Base-by-base conservation (phyloP, 2,797 vertebrate species). In the Bradypodion pumilum region DNA sequence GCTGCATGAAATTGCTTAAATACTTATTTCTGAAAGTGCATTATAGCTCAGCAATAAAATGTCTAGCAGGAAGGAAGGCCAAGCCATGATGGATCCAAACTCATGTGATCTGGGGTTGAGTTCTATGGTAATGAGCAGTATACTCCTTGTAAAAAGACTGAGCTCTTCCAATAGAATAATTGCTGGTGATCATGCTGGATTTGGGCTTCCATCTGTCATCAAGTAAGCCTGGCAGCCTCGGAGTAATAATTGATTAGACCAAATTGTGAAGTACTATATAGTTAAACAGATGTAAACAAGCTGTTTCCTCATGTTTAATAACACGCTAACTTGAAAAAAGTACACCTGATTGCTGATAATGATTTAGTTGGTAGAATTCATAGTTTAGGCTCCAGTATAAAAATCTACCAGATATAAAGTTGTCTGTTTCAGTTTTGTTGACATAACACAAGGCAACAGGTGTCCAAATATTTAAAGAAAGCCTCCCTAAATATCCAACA, bases 201-300 rank as follows among this genome's bases (percentile, higher is more conserved):
- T 85, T 29, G 25, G 56, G 65, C 1, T 8, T 62, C 56, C 15
- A 32, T n/a, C 27, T 81, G 12, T 46, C 52, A 42, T 60, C 40
- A 75, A 70, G 79, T 25, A 62, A 27, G 65, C 32, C 72, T 76
- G 9, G 74, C n/a, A 62, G 52, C 35, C 32, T 69, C 5, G 46
- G 29, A 37, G 5, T 85, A 85, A 81, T 85, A 49, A 85, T 81
- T 77, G 32, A 73, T 60, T 85, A 66, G 63, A 32, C 35, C 40
- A 75, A 75, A 85, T 75, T 81, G 65, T 35, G 49, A 62, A 81
- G 52, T 29, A 32, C 78, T 81, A 40, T 16, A 81, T 60, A 68
- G 23, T 75, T 75, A 59, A 81, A 35, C n/a, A 70, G 37, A 69
- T 85, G 65, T 76, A 70, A 81, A 81, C 75, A 69, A 68, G 49